Evolutionary conservation across 2,888 invertebrate genomes (phyloP).

Genomic region (Amiota minor): DNA sequence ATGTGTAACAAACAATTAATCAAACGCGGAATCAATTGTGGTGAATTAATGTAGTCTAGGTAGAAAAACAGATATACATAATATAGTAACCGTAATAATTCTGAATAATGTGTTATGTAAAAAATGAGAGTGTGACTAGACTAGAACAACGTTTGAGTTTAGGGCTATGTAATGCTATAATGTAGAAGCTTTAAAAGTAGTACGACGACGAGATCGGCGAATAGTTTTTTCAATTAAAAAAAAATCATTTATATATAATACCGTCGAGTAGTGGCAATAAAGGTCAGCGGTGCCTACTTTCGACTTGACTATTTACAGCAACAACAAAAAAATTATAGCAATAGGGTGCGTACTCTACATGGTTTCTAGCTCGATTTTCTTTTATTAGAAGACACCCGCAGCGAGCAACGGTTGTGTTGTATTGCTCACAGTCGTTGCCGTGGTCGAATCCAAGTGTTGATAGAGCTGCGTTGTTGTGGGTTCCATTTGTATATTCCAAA

Average conservation of each 20-base stretch:
- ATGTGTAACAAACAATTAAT: constrained; percentile 12
- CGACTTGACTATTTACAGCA: constrained; percentile 25
- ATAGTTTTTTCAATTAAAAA: constrained; percentile 1
- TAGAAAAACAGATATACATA: no score
- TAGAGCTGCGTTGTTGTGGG: constrained; percentile 31
- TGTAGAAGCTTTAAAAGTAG: constrained; percentile 8
- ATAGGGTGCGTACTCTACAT: constrained; percentile 14
- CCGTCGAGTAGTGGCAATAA: constrained; percentile 15
- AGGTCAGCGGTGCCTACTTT: constrained; percentile 6
- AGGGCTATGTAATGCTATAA: constrained; percentile 19
- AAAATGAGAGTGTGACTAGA: constrained; percentile 49
- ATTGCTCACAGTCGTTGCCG: neutral
- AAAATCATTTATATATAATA: constrained; percentile 29
- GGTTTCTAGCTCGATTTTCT: neutral
- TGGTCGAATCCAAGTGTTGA: constrained; percentile 42
- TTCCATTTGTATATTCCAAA: constrained; percentile 72
- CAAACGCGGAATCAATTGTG: neutral
- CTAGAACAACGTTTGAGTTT: constrained; percentile 69
- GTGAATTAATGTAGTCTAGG: no score
- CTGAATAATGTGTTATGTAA: neutral
- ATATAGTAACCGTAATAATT: no score
- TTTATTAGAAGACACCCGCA: constrained; percentile 55
- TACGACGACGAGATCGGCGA: constrained; percentile 22
- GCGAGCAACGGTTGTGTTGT: constrained; percentile 41
- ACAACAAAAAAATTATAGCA: neutral